Base-by-base conservation (phyloP, 2,113 vertebrate species). In the Psilopogon haemacephalus region DNA sequence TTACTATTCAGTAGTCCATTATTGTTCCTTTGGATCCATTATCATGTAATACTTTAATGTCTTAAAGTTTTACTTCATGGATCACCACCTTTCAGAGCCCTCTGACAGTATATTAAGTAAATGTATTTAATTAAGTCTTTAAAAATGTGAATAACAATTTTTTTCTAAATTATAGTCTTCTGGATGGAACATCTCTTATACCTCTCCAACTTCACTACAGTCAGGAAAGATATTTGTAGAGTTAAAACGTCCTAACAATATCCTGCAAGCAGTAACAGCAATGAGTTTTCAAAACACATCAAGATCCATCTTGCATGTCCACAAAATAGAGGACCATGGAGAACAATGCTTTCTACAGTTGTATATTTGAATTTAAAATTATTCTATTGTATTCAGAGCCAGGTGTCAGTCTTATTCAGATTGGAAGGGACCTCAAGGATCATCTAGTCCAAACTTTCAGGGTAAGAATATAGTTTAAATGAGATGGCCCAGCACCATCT, bases 31-130 rank as follows among this genome's bases (percentile, higher is more conserved):
- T 40, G 52, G 65, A 82, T 89, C 77, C 33, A 76, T 95, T 92
- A 37, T 67, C 15, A 28, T 76, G 23, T 75, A 82, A 56, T 83
- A 62, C 37, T 68, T 89, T 85, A 75, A 84, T 32, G 40, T 32
- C 33, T 80, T 77, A 75, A 94, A 85, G 64, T 84, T 95, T 94
- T 77, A 68, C 68, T 92, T 72, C 76, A 90, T 72, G 46, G 83
- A 80, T 95, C 86, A 88, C 60, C 38, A 48, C 52, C 19, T 50
- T 95, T 96, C 69, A 87, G 87, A 93, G 19, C 33, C 73, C 40
- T 58, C 63, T 71, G 88, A 50, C 33, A 89, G 37, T 76, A 65
- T 89, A 59, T 83, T 81, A 73, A 91, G 37, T 63, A 84, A 96
- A 77, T 4, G 38, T 7, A 94, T 77, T 33, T 73, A 93, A 86